phyloP scores from a whole-genome alignment of 1,140 invertebrate genomes.

The Scylla paramamosain region DNA sequence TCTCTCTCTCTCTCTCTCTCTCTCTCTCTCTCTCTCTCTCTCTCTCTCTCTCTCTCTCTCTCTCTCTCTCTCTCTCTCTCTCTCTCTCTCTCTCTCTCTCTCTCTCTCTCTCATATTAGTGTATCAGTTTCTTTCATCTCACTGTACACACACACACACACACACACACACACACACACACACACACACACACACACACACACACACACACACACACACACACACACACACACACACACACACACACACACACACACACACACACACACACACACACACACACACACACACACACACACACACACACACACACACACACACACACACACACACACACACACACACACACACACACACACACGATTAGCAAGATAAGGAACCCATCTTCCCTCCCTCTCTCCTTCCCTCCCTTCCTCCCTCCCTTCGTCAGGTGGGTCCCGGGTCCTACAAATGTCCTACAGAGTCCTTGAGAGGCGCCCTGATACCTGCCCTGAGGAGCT shows the following conservation, averaged over 20 bases:
- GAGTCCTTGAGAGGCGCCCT: neutral
- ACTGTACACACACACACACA: neutral
- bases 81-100: conserved; percentile 34
- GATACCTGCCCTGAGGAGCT: neutral
- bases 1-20: conserved; percentile 27
- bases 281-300: neutral
- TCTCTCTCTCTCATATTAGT: conserved; percentile 26
- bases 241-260: neutral
- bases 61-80: conserved; percentile 57
- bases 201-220: conserved; percentile 10
- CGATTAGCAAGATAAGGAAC: too few relatives aligned
- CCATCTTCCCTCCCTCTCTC: too few relatives aligned
- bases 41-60: conserved; percentile 47
- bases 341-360: neutral
- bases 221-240: conserved; percentile 12
- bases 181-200: neutral
- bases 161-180: conserved; percentile 12
- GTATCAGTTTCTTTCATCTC: too few relatives aligned
- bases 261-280: conserved; percentile 15
- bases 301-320: conserved; percentile 18
- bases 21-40: conserved; percentile 52
- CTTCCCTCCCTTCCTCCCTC: too few relatives aligned
- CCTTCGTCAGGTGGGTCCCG: too few relatives aligned
- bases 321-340: conserved; percentile 12
- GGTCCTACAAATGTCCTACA: neutral